Percentiles rank a stretch among this genome's conserved stretches.
Conservation (phyloP, 2,113 vertebrate species). For the Psittacula cyanocephala region DNA sequence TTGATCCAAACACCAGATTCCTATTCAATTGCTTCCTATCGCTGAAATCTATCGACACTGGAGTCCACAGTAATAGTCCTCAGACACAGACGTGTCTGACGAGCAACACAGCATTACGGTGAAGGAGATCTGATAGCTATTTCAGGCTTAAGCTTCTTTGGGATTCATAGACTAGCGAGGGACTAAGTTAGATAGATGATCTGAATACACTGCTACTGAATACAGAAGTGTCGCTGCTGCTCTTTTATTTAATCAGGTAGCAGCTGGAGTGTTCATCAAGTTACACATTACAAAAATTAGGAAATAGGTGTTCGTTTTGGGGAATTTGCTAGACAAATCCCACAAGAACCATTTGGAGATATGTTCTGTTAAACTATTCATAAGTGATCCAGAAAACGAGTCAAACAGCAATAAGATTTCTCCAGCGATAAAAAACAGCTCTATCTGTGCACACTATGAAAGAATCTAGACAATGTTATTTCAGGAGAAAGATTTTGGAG, state of each 20-base stretch:
- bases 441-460: background rate
- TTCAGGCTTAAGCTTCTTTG: background rate
- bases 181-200: background rate
- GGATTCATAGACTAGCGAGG: background rate
- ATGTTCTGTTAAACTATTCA: background rate
- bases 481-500: background rate
- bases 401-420: slow-evolving; percentile 7
- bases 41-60: background rate
- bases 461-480: background rate
- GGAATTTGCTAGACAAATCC: background rate
- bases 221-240: accelerated
- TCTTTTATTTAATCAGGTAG: slow-evolving; percentile 12
- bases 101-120: accelerated
- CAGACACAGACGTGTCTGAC: background rate
- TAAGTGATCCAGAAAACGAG: slow-evolving; percentile 34
- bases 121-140: background rate
- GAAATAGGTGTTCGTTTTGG: background rate
- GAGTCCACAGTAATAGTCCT: background rate
- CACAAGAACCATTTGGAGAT: background rate
- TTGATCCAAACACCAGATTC: background rate
- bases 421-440: background rate
- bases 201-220: background rate
- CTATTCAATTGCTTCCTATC: background rate
- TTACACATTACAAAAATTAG: background rate
- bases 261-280: background rate